These are phyloP conservation scores for Chionis minor DNA, from an alignment of 2,113 vertebrate species.

Conservation along the genomic window DNA sequence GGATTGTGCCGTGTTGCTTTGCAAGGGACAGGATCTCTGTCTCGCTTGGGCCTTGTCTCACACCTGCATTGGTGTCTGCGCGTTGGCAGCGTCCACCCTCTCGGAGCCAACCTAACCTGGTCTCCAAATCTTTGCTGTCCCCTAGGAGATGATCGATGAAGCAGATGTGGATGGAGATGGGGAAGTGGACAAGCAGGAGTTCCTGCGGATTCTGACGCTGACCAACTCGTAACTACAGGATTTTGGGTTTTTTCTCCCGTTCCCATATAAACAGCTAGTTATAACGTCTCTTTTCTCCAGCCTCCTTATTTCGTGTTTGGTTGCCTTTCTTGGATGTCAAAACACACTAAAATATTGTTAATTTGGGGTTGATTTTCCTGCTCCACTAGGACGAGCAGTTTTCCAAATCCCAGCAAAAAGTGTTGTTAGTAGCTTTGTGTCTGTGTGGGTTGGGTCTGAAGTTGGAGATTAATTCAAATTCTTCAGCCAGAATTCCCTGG, in stretches of 20 bases:
- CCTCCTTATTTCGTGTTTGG: neutral
- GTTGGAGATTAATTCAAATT: neutral
- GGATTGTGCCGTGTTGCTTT: neutral
- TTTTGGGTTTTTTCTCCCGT: neutral
- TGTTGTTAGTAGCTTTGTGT: neutral
- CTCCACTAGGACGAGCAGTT: neutral
- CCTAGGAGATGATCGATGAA: conserved; percentile 92
- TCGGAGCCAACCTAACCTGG: neutral
- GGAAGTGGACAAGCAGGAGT: conserved; percentile 88
- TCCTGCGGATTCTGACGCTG: conserved; percentile 91
- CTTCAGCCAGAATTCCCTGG: neutral
- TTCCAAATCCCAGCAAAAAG: neutral
- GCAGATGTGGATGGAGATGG: conserved; percentile 90
- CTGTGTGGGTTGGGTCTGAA: neutral
- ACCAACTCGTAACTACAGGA: conserved; percentile 82
- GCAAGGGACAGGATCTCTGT: neutral
- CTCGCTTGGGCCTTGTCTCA: neutral
- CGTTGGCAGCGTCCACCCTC: neutral
- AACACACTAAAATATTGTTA: neutral
- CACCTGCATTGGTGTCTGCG: neutral
- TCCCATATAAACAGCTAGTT: neutral
- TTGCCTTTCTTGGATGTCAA: neutral
- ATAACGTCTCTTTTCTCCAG: neutral
- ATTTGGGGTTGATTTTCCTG: neutral
- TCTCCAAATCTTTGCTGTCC: neutral